Conservation (phyloP, 2,888 invertebrate genomes). For the Suillia variegata region DNA sequence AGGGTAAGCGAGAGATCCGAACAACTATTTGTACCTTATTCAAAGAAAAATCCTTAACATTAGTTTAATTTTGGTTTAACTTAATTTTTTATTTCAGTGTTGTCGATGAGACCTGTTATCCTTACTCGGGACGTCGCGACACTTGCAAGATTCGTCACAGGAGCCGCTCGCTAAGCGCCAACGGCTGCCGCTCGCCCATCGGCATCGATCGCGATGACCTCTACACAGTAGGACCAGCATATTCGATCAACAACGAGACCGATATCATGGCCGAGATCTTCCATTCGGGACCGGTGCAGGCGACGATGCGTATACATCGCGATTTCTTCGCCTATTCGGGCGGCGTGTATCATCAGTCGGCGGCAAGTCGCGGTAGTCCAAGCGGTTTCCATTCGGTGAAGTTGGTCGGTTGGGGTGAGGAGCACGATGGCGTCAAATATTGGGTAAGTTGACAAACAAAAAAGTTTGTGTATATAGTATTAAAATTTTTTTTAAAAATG, state of each 20-base stretch:
- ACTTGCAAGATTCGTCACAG: slow-evolving; percentile 69
- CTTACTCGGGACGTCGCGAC: slow-evolving; percentile 71
- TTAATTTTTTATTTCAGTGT: slow-evolving; percentile 74
- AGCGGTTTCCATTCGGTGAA: slow-evolving; percentile 88
- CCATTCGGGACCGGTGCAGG: slow-evolving; percentile 92
- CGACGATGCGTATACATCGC: slow-evolving; percentile 86
- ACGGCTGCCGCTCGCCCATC: slow-evolving; percentile 64
- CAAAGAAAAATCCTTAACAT: background rate
- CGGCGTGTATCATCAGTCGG: slow-evolving; percentile 79
- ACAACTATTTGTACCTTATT: background rate
- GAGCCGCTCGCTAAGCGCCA: slow-evolving; percentile 54
- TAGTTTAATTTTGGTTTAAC: background rate
- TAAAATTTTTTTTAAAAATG: background rate
- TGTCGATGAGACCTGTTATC: slow-evolving; percentile 85
- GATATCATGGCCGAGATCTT: slow-evolving; percentile 93
- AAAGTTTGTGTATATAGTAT: background rate
- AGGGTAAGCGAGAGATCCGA: slow-evolving; percentile 65
- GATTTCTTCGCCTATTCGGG: slow-evolving; percentile 91
- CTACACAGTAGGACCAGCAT: slow-evolving; percentile 78
- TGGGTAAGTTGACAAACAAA: slow-evolving; percentile 73
- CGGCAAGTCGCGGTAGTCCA: slow-evolving; percentile 64
- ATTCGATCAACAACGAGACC: slow-evolving; percentile 73
- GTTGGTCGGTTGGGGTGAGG: slow-evolving; percentile 91
- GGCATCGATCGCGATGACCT: slow-evolving; percentile 65
- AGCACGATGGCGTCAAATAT: slow-evolving; percentile 71